Conservation (phyloP, 2,797 vertebrate genomes). For the Australoheros facetus region DNA sequence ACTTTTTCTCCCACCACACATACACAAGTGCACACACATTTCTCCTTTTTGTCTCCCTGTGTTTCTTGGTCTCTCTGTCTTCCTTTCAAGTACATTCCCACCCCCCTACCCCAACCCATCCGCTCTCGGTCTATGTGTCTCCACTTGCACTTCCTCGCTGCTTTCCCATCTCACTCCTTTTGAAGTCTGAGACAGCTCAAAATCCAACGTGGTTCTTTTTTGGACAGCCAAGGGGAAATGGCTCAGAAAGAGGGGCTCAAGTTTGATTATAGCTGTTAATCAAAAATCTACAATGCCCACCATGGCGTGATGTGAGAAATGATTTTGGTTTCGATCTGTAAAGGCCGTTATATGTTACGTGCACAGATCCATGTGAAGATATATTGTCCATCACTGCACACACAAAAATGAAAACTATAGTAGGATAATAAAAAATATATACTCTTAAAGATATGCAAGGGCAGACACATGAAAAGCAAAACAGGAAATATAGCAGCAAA, state of each 20-base stretch:
- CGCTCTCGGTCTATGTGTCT: slow-evolving; percentile 55
- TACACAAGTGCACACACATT: slow-evolving; percentile 31
- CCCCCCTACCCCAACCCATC: slow-evolving; percentile 36
- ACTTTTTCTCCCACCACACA: slow-evolving; percentile 44
- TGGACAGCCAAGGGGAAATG: slow-evolving; percentile 72
- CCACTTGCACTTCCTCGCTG: slow-evolving; percentile 62
- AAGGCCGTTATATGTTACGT: slow-evolving; percentile 50
- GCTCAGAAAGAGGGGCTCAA: slow-evolving; percentile 70
- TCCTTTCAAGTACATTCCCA: slow-evolving; percentile 71
- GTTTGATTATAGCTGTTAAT: slow-evolving; percentile 77
- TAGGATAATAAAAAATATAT: slow-evolving; percentile 17
- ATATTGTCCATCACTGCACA: slow-evolving; percentile 40
- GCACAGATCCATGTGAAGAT: slow-evolving; percentile 59
- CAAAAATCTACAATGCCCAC: slow-evolving; percentile 71
- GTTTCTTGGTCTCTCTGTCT: slow-evolving; percentile 53
- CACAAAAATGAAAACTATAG: slow-evolving; percentile 33
- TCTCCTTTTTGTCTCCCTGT: slow-evolving; percentile 53
- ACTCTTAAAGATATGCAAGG: slow-evolving; percentile 48
- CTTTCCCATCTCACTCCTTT: slow-evolving; percentile 72
- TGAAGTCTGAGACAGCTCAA: slow-evolving; percentile 76
- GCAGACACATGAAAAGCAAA: slow-evolving; percentile 52
- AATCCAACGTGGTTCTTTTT: slow-evolving; percentile 70
- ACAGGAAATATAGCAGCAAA: slow-evolving; percentile 36
- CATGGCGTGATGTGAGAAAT: slow-evolving; percentile 70
- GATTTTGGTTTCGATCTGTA: slow-evolving; percentile 69